Base-by-base conservation (phyloP, 2,113 vertebrate genomes). In the Argyrosomus japonicus region DNA sequence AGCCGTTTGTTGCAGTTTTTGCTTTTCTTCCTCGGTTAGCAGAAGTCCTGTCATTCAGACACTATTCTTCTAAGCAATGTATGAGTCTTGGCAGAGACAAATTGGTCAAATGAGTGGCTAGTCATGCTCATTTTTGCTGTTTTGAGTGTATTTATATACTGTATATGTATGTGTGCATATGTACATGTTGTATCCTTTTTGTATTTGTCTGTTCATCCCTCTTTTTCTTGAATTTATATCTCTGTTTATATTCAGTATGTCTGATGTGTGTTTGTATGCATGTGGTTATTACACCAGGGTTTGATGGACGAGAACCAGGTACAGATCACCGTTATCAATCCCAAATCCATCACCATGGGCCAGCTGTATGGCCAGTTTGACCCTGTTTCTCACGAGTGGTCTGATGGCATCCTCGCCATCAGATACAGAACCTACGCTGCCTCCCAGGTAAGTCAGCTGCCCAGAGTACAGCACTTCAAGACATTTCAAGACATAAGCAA, bases 361-460 rank as follows among this genome's bases (percentile, higher is more conserved):
- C 96, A 98, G 73, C 95, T 98, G 2, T 97, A 98, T 0, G 97
- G 97, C 19, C 96, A 98, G 50, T 98, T 99, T 82, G 97, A 99
- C 50, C 90, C 94, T 0, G 94, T 97, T 27, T 97, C 97, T 45
- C 97, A 97, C 8, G 97, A 99, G 77, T 98, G 97, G 97, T 97
- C 97, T 0, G 97, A 98, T 43, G 97, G 97, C 9, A 78, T 98
- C 88, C 95, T 98, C 0, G 97, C 97, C 1, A 95, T 98, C 83
- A 97, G 96, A 87, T 98, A 97, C 82, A 95, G 96, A 88, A 82
- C 91, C 5, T 97, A 98, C 51, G 97, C 97, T 40, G 80, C 94
- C 25, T 97, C 97, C 3, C n/a, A 88, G 77, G 97, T 97, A 91
- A 94, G 93, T 62, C 36, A 32, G 17, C 14, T 50, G 6, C 9